A percentile compares a stretch with the other conserved stretches of the same genome.
Evolutionary conservation across 2,888 invertebrate species (phyloP).

Genomic region (Ophraella communa): DNA sequence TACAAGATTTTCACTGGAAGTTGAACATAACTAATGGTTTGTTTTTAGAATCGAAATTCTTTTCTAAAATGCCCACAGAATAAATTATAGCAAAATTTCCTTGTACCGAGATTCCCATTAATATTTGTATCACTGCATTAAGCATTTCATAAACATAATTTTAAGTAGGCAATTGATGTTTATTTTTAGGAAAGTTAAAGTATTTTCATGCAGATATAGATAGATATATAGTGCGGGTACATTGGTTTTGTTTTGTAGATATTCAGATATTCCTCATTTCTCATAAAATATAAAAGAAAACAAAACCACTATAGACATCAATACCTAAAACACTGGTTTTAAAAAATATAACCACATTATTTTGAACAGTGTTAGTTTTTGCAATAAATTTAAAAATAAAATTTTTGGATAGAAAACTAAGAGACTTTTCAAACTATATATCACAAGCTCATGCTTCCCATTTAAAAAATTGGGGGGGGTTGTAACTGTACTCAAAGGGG

Average conservation of each 20-base stretch:
- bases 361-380: too few relatives aligned
- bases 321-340: too few relatives aligned
- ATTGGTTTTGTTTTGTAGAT: background rate
- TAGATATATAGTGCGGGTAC: background rate
- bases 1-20: background rate
- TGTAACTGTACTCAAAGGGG: too few relatives aligned
- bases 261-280: background rate
- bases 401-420: too few relatives aligned
- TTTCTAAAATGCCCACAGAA: background rate
- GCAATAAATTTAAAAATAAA: too few relatives aligned
- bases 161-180: background rate
- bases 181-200: conserved; percentile 4
- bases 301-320: too few relatives aligned
- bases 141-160: background rate
- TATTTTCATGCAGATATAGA: background rate
- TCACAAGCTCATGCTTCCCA: too few relatives aligned
- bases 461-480: too few relatives aligned
- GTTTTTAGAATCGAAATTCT: background rate
- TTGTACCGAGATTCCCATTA: background rate
- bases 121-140: background rate
- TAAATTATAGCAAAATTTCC: background rate
- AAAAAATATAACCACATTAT: too few relatives aligned
- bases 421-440: too few relatives aligned
- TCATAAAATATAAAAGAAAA: too few relatives aligned
- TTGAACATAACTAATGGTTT: background rate